Conservation (phyloP, 2,113 vertebrate genomes). For the Nycticorax nycticorax region DNA sequence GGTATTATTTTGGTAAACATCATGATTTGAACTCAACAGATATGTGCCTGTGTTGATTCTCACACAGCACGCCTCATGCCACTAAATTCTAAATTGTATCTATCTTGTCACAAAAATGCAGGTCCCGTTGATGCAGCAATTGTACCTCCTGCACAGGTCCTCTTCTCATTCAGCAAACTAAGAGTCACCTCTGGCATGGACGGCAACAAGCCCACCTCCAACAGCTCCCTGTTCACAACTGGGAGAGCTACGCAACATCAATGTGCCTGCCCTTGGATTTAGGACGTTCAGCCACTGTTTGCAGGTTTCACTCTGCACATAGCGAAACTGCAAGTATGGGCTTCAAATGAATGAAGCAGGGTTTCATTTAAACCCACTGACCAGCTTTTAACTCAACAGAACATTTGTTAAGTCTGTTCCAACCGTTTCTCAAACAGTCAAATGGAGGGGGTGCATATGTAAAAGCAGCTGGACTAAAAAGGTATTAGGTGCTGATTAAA, state of each 20-base stretch:
- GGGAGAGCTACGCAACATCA: fast-evolving
- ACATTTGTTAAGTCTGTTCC: background rate
- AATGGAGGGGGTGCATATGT: background rate
- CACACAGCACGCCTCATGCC: background rate
- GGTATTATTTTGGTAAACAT: background rate
- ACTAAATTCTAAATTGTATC: background rate
- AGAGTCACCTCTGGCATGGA: fast-evolving
- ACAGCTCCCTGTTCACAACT: fast-evolving
- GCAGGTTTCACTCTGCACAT: background rate
- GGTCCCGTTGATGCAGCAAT: fast-evolving
- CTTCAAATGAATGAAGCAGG: background rate
- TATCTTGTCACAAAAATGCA: background rate
- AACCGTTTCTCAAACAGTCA: background rate
- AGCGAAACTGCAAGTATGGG: background rate
- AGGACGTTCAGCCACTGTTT: background rate
- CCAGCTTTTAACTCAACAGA: background rate
- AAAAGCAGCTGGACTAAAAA: background rate
- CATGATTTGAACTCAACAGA: background rate
- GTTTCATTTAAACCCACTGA: background rate
- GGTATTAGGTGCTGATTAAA: background rate
- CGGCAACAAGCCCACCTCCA: background rate
- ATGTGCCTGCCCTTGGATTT: fast-evolving
- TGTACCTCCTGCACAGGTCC: background rate
- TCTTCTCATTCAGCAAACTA: background rate
- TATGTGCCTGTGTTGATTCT: fast-evolving